These are phyloP conservation scores for Athrips mouffetella DNA, from an alignment of 2,888 invertebrate species.

Conservation along the genomic window DNA sequence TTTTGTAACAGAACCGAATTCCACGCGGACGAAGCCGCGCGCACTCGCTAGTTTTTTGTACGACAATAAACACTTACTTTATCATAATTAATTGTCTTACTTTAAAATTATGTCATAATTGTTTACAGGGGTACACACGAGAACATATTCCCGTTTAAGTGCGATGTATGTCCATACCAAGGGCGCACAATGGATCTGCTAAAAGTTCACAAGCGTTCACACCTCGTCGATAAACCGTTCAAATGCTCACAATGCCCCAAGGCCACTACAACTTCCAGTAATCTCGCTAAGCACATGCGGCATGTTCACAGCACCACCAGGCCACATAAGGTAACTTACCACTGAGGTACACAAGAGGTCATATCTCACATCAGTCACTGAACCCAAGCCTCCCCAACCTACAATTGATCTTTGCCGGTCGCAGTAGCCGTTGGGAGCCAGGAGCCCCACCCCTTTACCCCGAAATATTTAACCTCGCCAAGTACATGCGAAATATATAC, in stretches of 20 bases:
- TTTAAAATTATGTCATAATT: neutral
- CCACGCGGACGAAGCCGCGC: no score
- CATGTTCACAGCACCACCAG: constrained; percentile 64
- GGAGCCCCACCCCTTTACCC: no score
- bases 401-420: no score
- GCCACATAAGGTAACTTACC: constrained; percentile 53
- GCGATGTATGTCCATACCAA: constrained; percentile 63
- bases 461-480: no score
- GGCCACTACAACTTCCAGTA: constrained; percentile 62
- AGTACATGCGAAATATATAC: no score
- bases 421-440: no score
- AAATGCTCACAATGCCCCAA: constrained; percentile 65
- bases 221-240: constrained; percentile 60
- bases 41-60: no score
- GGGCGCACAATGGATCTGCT: constrained; percentile 64
- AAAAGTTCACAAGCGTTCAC: constrained; percentile 63
- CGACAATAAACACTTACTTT: no score
- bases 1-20: no score
- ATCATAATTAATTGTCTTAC: no score
- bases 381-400: no score
- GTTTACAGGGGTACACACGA: constrained; percentile 54
- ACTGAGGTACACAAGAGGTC: neutral
- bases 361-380: neutral
- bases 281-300: constrained; percentile 63
- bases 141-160: constrained; percentile 65